Evolutionary conservation across 2,888 invertebrate species (phyloP).

Genomic region (Trachelus stipa): DNA sequence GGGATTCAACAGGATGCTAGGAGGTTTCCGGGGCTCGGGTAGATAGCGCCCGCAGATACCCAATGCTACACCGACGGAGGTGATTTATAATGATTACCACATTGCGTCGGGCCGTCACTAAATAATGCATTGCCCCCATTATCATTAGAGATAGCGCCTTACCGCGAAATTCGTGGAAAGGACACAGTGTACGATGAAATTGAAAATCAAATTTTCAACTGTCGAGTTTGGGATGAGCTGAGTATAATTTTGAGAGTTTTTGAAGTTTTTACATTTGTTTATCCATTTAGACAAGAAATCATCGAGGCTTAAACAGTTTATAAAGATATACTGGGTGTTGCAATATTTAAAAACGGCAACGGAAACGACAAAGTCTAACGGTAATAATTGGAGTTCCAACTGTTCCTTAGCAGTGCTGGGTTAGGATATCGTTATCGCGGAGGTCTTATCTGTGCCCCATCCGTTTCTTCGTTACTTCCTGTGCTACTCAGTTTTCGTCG

Average conservation of each 20-base stretch:
- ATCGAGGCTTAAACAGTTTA: background rate
- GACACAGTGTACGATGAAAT: too few relatives aligned
- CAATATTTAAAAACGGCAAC: background rate
- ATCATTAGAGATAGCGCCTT: conserved; percentile 48
- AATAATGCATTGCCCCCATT: conserved; percentile 56
- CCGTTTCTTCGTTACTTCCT: background rate
- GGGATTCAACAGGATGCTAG: conserved; percentile 49
- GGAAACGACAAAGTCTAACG: background rate
- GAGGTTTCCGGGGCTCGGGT: conserved; percentile 42
- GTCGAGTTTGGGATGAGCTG: too few relatives aligned
- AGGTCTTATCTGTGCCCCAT: background rate
- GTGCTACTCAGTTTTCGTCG: background rate
- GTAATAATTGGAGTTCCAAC: background rate
- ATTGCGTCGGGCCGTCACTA: conserved; percentile 51
- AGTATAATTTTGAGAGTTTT: background rate
- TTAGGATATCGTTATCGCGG: background rate
- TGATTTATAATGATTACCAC: conserved; percentile 60
- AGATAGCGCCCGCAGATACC: conserved; percentile 38
- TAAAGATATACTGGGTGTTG: background rate
- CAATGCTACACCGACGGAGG: conserved; percentile 33
- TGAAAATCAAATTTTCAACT: too few relatives aligned
- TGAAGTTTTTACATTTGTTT: background rate
- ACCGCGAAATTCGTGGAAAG: conserved; percentile 27
- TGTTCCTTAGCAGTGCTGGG: background rate
- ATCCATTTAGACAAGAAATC: background rate